phyloP scores from a whole-genome alignment of 2,888 invertebrate species.

The Cremastobaeus sp. region DNA sequence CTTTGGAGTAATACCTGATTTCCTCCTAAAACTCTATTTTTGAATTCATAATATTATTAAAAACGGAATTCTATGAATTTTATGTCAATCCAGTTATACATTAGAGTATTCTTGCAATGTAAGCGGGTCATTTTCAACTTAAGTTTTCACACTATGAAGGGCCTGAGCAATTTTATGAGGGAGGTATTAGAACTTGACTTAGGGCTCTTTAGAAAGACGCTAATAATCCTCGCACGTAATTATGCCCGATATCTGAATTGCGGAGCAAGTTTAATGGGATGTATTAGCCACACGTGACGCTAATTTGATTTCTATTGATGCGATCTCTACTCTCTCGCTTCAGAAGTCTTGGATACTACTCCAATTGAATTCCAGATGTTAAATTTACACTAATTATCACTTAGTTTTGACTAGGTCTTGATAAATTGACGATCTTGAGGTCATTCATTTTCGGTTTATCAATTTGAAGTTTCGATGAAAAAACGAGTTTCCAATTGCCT shows the following conservation, averaged over 20 bases:
- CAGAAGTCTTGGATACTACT: background rate
- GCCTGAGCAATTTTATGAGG: constrained; percentile 60
- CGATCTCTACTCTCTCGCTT: background rate
- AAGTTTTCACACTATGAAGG: constrained; percentile 57
- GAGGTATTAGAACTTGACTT: constrained; percentile 54
- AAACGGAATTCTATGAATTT: no score
- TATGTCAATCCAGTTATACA: no score
- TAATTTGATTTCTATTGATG: constrained; percentile 36
- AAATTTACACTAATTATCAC: constrained; percentile 24
- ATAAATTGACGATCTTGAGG: no score
- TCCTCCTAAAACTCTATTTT: no score
- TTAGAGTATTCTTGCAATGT: no score
- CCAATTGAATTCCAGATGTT: constrained; percentile 1
- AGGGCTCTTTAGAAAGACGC: constrained; percentile 34
- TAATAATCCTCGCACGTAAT: constrained; percentile 53
- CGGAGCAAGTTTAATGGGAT: constrained; percentile 59
- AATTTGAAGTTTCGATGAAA: no score
- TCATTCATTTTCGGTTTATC: no score
- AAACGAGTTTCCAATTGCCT: no score
- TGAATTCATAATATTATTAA: no score
- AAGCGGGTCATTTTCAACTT: constrained; percentile 60
- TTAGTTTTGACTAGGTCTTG: no score
- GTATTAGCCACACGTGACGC: constrained; percentile 56
- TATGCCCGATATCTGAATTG: constrained; percentile 50
- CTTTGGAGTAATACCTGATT: no score